A percentile compares a stretch with the other conserved stretches of the same genome.
Evolutionary conservation across 2,113 vertebrate genomes (phyloP).

Genomic region (Nesospiza acunhae): DNA sequence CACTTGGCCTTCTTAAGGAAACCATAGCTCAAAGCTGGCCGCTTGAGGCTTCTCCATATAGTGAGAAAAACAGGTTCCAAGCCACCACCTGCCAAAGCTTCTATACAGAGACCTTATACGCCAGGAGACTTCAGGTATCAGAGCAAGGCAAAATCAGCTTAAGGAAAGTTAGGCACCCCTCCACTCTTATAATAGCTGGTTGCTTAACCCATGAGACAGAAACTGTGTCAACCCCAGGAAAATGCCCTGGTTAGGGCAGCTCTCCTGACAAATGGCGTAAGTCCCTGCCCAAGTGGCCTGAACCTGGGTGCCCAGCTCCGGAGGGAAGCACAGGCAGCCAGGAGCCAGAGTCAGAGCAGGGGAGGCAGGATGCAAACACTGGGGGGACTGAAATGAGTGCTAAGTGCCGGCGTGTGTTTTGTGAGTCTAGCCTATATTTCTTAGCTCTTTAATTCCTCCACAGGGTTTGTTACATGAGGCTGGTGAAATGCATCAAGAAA

Average conservation of each 20-base stretch:
- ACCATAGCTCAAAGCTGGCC: background rate
- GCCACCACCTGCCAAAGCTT: rapidly evolving
- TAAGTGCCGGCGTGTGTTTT: rapidly evolving
- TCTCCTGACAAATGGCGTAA: background rate
- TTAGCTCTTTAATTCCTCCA: constrained; percentile 24
- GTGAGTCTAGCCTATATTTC: constrained; percentile 1
- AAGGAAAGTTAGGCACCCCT: background rate
- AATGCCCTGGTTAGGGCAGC: background rate
- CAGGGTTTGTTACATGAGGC: background rate
- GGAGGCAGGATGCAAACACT: background rate
- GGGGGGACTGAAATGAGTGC: background rate
- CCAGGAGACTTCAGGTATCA: background rate
- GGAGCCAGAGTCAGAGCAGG: background rate
- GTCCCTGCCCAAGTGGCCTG: background rate
- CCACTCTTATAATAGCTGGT: background rate
- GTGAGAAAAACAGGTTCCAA: background rate
- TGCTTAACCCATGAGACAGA: background rate
- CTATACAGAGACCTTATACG: background rate
- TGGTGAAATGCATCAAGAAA: constrained; percentile 28
- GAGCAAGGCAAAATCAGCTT: background rate
- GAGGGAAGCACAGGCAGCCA: background rate
- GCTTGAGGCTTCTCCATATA: background rate
- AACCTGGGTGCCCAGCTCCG: background rate
- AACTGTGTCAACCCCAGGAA: background rate
- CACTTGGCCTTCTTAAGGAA: background rate